phyloP scores from a whole-genome alignment of 2,888 invertebrate species.

The Tinea trinotella region DNA sequence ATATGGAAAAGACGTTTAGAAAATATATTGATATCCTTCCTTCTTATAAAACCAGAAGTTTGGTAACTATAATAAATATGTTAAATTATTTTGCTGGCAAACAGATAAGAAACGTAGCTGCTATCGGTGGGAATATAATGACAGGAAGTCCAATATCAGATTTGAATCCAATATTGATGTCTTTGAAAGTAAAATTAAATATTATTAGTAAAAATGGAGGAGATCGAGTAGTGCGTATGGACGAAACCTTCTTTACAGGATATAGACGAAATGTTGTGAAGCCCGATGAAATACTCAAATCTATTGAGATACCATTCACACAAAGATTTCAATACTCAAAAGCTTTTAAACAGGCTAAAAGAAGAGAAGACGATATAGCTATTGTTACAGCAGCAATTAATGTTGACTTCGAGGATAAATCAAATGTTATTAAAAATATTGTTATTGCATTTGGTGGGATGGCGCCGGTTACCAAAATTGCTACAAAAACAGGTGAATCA shows the following conservation, averaged over 20 bases:
- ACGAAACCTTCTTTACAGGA: conserved; percentile 84
- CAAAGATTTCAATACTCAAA: conserved; percentile 78
- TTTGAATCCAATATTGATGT: conserved; percentile 92
- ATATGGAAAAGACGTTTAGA: conserved; percentile 78
- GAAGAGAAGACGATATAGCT: conserved; percentile 92
- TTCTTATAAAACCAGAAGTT: conserved; percentile 76
- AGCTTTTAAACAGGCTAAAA: conserved; percentile 87
- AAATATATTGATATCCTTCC: conserved; percentile 71
- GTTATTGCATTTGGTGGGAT: conserved; percentile 91
- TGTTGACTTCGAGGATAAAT: conserved; percentile 73
- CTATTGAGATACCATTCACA: conserved; percentile 81
- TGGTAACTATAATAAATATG: conserved; percentile 83
- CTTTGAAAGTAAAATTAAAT: conserved; percentile 83
- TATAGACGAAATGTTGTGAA: conserved; percentile 82
- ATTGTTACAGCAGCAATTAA: conserved; percentile 87
- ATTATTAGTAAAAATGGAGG: conserved; percentile 71
- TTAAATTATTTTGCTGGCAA: conserved; percentile 96
- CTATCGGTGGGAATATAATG: conserved; percentile 94
- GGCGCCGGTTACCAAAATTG: conserved; percentile 90
- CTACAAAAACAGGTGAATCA: conserved; percentile 76
- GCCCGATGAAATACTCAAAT: conserved; percentile 80
- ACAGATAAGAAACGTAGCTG: conserved; percentile 96
- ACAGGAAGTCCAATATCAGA: conserved; percentile 97
- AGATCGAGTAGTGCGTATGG: conserved; percentile 75
- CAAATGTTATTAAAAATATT: conserved; percentile 71